Base-by-base conservation (phyloP, 2,888 invertebrate genomes). In the Troides helena region DNA sequence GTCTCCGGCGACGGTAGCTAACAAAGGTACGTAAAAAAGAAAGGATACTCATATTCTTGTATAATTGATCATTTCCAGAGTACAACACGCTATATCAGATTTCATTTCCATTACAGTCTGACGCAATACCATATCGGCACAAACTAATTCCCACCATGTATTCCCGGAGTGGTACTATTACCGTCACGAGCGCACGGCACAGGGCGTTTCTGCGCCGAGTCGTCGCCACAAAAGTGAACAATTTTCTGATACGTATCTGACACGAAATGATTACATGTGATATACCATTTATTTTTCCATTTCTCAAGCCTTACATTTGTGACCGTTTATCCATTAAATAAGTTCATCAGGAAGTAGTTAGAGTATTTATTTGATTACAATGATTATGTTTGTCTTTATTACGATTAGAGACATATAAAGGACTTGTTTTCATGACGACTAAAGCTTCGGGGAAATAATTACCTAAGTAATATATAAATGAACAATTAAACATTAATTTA, bases 181-280 rank as follows among this genome's bases (percentile, higher is more conserved):
- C 76, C 80, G 83, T 82, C 85, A 85, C 75, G 73, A 73, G 62
- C 72, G 61, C 71, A 73, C 84, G 82, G 80, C 79, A 84, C 78
- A 80, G 82, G 84, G 82, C 81, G 83, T 83, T 80, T 78, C 81
- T 73, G 75, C 81, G 79, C 78, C 81, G 80, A 74, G 73, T 81
- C 82, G 81, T 79, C 84, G 86, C 81, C 83, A 86, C 86, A 85
- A 88, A 89, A 88, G 82, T 86, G 83, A 88, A 83, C 89, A 90
- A 90, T 91, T 91, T 90, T 88, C 88, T 89, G 91, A 91, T 92
- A 89, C 79, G 74, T 80, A 91, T 89, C 90, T 83, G 85, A 86
- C 88, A 88, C 82, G 88, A 82, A 85, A 85, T 88, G 81, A 86
- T 88, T 87, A 88, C 84, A 80, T 87, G 85, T 87, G 88, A 90